Evolutionary conservation across 1,140 invertebrate species (phyloP), one percentile per base, ranked within the genome.

Genomic region (Hesperophylax magnus): DNA sequence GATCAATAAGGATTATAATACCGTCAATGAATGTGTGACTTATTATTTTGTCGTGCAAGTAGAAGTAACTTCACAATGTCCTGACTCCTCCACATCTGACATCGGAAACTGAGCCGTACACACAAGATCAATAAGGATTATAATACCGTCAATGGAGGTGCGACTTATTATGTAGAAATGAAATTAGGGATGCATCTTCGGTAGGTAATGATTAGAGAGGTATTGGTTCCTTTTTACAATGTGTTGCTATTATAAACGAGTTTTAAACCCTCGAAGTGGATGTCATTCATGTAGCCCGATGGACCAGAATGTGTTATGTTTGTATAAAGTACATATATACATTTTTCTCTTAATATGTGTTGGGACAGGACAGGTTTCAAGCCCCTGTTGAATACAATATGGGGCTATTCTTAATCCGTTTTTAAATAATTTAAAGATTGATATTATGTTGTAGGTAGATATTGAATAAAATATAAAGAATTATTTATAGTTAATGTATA

Each of bases 241-340:
- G 69, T 72, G 69, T 34, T 34, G 24, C 17, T 31, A 24, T 34
- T n/a, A 27, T 72, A 72, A 72, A 72, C 69, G 69, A 52, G 69
- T 72, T 72, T 71, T 72, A 17, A 52, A 22, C 17, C 20, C 47
- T 27, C 27, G n/a, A 22, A 54, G 47, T 72, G 69, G 39, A 72
- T 72, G 69, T 72, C 69, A 72, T 72, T 72, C 69, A 72, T 72
- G 47, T 24, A 31, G 52, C 47, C 52, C 39, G 69, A 72, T 72
- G 69, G 47, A 54, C 69, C 69, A 72, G 39, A 47, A 47, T 47
- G 39, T 47, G 39, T 47, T 69, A 34, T 39, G 65, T 69, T 18
- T 61, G 20, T 61, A 24, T 61, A 61, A 31, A 47, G 39, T 47
- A 47, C 39, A 47, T 47, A 47, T 11, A 47, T 47, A 14, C 11